A percentile compares a stretch with the other conserved stretches of the same genome.
These are phyloP conservation scores for Drosophila limbata DNA, from an alignment of 2,888 invertebrate genomes.

Conservation along the genomic window DNA sequence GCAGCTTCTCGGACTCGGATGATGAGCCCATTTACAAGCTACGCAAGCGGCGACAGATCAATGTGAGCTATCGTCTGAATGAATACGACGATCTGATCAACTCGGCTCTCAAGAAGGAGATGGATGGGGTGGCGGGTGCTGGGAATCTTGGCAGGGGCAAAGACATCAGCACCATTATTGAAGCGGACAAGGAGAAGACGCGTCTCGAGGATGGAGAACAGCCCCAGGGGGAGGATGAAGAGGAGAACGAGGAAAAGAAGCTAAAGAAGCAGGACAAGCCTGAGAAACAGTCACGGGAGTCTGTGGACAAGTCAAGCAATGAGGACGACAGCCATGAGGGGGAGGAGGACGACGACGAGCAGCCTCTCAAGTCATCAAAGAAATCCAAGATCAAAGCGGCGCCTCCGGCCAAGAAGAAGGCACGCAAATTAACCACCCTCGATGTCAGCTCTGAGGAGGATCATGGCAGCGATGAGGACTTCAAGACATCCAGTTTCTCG, in stretches of 20 bases:
- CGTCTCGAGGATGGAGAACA: conserved; percentile 69
- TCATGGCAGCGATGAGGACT: conserved; percentile 95
- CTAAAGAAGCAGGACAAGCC: conserved; percentile 41
- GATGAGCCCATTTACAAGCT: conserved; percentile 94
- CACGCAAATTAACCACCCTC: conserved; percentile 91
- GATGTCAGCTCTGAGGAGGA: conserved; percentile 92
- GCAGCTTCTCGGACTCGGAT: conserved; percentile 84
- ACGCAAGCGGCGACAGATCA: conserved; percentile 92
- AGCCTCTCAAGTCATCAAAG: conserved; percentile 69
- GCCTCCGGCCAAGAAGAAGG: conserved; percentile 87
- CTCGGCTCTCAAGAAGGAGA: conserved; percentile 93
- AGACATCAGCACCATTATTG: conserved; percentile 95
- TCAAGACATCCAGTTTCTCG: conserved; percentile 89
- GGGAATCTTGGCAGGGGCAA: conserved; percentile 95
- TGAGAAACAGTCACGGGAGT: background rate
- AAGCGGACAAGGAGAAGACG: conserved; percentile 89
- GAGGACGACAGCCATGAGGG: conserved; percentile 58
- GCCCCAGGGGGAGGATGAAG: conserved; percentile 64
- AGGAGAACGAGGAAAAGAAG: conserved; percentile 14
- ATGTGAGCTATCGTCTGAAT: conserved; percentile 93
- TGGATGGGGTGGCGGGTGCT: conserved; percentile 91
- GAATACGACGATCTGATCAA: conserved; percentile 98
- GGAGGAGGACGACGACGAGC: conserved; percentile 83
- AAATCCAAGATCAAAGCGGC: conserved; percentile 67
- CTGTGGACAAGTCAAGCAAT: conserved; percentile 42